phyloP scores from a whole-genome alignment of 2,888 invertebrate genomes.

The Dynastes hyllus region DNA sequence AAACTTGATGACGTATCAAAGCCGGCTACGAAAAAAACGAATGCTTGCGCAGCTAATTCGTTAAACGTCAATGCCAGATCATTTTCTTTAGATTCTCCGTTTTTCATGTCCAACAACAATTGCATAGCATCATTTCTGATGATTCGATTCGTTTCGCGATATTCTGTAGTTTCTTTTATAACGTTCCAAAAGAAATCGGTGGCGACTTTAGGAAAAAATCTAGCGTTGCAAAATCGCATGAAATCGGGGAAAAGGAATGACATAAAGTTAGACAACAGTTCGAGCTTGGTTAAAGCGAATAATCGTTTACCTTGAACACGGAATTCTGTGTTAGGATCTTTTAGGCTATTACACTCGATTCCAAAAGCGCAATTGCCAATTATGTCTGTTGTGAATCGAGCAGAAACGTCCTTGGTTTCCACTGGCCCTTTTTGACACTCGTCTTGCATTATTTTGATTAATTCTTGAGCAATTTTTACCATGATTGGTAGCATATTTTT shows the following conservation, averaged over 20 bases:
- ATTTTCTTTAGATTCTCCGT: not conserved
- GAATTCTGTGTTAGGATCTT: conserved; percentile 73
- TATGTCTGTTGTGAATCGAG: conserved; percentile 75
- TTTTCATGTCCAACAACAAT: conserved; percentile 72
- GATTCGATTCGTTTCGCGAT: conserved; percentile 70
- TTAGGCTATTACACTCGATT: conserved; percentile 74
- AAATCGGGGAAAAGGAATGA: conserved; percentile 55
- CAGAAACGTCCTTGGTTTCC: conserved; percentile 69
- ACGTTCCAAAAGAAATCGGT: conserved; percentile 70
- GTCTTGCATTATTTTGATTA: conserved; percentile 45
- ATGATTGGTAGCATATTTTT: conserved; percentile 55
- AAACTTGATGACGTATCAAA: conserved; percentile 73
- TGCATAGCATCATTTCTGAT: conserved; percentile 74
- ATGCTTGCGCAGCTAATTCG: conserved; percentile 71
- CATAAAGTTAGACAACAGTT: conserved; percentile 20
- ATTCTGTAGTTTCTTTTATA: conserved; percentile 69
- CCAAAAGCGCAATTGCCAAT: conserved; percentile 77
- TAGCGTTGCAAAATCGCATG: conserved; percentile 56
- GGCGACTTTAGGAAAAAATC: conserved; percentile 59
- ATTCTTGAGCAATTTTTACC: conserved; percentile 39
- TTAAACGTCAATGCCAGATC: conserved; percentile 22
- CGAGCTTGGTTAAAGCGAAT: not conserved
- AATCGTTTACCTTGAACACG: conserved; percentile 56
- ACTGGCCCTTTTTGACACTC: conserved; percentile 7
- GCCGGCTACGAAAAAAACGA: conserved; percentile 72